Evolutionary conservation across 2,797 vertebrate genomes (phyloP), one percentile per base, ranked within the genome.

Genomic region (Oreochromis grahami): DNA sequence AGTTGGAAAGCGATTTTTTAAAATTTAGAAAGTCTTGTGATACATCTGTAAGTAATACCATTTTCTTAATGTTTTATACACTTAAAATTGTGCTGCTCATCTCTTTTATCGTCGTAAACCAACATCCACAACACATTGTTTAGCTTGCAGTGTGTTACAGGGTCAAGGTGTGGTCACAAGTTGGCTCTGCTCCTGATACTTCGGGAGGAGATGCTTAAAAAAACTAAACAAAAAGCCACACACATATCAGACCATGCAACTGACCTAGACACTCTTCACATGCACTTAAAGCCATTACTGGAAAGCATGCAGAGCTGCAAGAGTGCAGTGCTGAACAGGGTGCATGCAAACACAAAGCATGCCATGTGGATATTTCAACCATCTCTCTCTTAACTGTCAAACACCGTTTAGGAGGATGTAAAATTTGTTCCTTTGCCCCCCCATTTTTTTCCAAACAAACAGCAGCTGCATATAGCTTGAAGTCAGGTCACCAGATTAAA

Each of bases 111-210:
- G 1, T 63, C 58, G 8, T 0, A 70, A 45, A 15, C 41, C 12
- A 70, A 70, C 21, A 70, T 45, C 8, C 3, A 45, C 2, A 68
- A 21, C 41, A 21, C 7, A 24, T 9, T 21, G n/a, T 41, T 43
- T 43, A 68, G 7, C 63, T 15, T 68, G 63, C 21, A 48, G 15
- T 5, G 43, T n/a, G 43, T 26, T 32, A 48, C 26, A 1, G 3
- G 70, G 26, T 74, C 43, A 74, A 32, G 43, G 43, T 74, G 70
- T 32, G 43, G 43, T n/a, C 63, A 68, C 63, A 68, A 68, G 38
- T 8, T 43, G 60, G 19, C 60, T 38, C 11, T 65, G 34, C 34
- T 65, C 6, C 34, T 21, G 60, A 65, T 21, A 63, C 58, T 38
- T 65, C 19, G 13, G 34, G 34, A 38, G 32, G 36, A 1, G 14